Evolutionary conservation across 2,888 invertebrate species (phyloP).

Genomic region (Agonopterix subpropinquella): DNA sequence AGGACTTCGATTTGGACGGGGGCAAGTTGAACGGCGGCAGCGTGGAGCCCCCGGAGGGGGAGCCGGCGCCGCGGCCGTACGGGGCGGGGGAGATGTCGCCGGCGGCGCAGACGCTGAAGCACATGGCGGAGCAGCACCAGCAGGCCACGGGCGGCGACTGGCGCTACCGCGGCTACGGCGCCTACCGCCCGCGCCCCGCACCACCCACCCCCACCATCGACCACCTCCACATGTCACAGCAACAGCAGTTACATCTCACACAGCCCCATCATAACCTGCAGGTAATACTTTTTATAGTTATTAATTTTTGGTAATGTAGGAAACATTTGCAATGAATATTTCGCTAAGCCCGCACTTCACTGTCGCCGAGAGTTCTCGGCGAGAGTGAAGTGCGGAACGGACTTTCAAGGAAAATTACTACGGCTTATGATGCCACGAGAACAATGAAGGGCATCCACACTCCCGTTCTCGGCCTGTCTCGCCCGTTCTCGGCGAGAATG

Average conservation of each 20-base stretch:
- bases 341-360: too few species aligned
- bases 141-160: conserved; percentile 79
- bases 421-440: too few species aligned
- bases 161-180: conserved; percentile 71
- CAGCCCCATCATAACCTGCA: conserved; percentile 89
- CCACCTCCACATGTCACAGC: conserved; percentile 88
- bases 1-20: conserved; percentile 82
- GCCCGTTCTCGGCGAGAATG: too few species aligned
- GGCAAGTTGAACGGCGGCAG: conserved; percentile 50
- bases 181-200: conserved; percentile 58
- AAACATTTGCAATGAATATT: too few species aligned
- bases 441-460: too few species aligned
- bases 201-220: conserved; percentile 52
- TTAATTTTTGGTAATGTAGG: too few species aligned
- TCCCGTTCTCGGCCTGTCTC: too few species aligned
- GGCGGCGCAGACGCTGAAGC: conserved; percentile 95
- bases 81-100: conserved; percentile 86
- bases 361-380: too few species aligned
- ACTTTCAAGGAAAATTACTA: too few species aligned
- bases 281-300: conserved; percentile 54
- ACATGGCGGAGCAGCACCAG: conserved; percentile 98
- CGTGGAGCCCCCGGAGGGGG: conserved; percentile 66
- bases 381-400: too few species aligned
- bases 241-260: conserved; percentile 90
- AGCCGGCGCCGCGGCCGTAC: conserved; percentile 61